Evolutionary conservation across 1,140 invertebrate species (phyloP).

Genomic region (Drosophila watanabei): DNA sequence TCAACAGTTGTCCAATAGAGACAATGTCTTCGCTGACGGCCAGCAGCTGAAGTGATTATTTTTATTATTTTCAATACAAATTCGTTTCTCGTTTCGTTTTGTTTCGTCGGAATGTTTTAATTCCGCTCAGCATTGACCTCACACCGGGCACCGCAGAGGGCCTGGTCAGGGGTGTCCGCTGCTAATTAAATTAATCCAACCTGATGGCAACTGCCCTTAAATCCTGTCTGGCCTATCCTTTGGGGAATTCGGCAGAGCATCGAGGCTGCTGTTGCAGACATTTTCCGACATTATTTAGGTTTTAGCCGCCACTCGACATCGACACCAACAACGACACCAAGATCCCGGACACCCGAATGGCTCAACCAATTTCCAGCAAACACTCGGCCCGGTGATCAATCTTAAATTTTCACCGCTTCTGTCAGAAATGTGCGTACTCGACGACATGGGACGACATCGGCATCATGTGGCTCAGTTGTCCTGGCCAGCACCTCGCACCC

Average conservation of each 20-base stretch:
- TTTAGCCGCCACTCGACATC: slow-evolving; percentile 72
- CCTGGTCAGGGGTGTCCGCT: slow-evolving; percentile 36
- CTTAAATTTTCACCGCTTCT: slow-evolving; percentile 85
- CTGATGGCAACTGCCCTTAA: slow-evolving; percentile 21
- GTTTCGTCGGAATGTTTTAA: slow-evolving; percentile 42
- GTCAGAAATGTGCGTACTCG: slow-evolving; percentile 80
- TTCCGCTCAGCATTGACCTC: slow-evolving; percentile 58
- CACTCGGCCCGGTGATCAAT: slow-evolving; percentile 82
- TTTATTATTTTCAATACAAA: slow-evolving; percentile 62
- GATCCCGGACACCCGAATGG: slow-evolving; percentile 41
- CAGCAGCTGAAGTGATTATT: slow-evolving; percentile 47
- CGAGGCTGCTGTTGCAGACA: slow-evolving; percentile 27
- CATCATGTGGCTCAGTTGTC: slow-evolving; percentile 68
- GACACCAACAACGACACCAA: slow-evolving; percentile 24
- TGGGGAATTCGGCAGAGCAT: slow-evolving; percentile 13
- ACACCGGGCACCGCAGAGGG: slow-evolving; percentile 14
- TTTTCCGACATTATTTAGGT: slow-evolving; percentile 73
- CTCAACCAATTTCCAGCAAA: slow-evolving; percentile 69
- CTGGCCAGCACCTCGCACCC: slow-evolving; percentile 41
- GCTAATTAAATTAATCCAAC: slow-evolving; percentile 70
- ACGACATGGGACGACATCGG: slow-evolving; percentile 68
- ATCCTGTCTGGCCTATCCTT: slow-evolving; percentile 19
- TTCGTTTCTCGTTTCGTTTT: slow-evolving; percentile 36
- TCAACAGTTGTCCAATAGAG: slow-evolving; percentile 48
- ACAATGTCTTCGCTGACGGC: slow-evolving; percentile 46